Base-by-base conservation (phyloP, 2,888 invertebrate genomes). In the Heliconius cydno region DNA sequence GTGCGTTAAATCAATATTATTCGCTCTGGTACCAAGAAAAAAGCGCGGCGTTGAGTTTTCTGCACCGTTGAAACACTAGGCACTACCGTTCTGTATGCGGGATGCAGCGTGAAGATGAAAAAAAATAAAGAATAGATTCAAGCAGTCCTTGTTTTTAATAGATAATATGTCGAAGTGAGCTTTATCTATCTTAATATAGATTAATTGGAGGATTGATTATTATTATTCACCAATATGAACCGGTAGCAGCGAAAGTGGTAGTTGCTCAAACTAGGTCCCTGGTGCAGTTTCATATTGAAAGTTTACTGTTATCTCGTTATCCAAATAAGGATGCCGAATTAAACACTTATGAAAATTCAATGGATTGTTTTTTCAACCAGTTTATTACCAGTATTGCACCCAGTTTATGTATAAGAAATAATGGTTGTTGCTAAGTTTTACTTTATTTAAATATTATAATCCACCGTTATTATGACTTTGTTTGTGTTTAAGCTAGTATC, bases 221-320 rank as follows among this genome's bases (percentile, higher is more conserved):
- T n/a, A 34, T 60, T 73, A 57, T 57, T 28, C 9, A n/a, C 3
- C 5, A 34, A 72, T 30, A 57, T 72, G 19, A 65, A 75, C 41
- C 41, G 65, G 75, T 28, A 57, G 57, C 15, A 75, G 65, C 75
- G 75, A 75, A 75, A 75, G 75, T 75, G 41, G 65, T 19, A 63
- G 19, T 19, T 41, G 38, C 63, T 46, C 63, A 12, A 75, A 75
- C 41, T 75, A 41, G 75, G 75, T 75, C 41, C 46, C 75, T 75
- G 65, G 65, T 75, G 75, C 65, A 75, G 75, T 75, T 63, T 38
- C 28, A 41, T 75, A 46, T 65, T 65, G 65, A 75, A 65, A 75
- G 65, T 65, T 65, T 38, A 75, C 65, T 65, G 63, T 65, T 65
- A 65, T 75, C 41, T 73, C 72, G 57, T 57, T 60, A 34, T 34